phyloP scores from a whole-genome alignment of 2,113 vertebrate species.

The Laticauda laticaudata region DNA sequence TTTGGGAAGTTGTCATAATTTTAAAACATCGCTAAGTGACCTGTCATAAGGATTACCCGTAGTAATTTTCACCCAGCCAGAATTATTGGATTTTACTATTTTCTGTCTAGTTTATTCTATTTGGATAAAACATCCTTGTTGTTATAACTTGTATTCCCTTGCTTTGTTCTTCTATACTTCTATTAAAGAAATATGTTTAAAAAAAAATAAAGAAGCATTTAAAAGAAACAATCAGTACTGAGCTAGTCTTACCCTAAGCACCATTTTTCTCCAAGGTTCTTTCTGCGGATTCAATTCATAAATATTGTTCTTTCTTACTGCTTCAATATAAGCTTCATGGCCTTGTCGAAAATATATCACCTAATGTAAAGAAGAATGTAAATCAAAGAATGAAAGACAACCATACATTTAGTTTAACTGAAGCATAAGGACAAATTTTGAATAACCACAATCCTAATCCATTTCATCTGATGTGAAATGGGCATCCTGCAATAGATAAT shows the following conservation, averaged over 20 bases:
- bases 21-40: background rate
- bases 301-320: conserved; percentile 84
- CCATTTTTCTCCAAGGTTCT: conserved; percentile 92
- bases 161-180: background rate
- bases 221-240: background rate
- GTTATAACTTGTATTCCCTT: background rate
- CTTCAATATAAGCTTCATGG: conserved; percentile 93
- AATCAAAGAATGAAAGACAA: background rate
- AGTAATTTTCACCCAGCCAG: background rate
- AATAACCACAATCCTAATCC: background rate
- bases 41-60: background rate
- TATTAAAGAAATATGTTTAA: background rate
- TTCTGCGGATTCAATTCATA: conserved; percentile 88
- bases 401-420: background rate
- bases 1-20: background rate
- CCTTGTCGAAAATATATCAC: conserved; percentile 97
- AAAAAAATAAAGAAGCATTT: background rate
- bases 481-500: background rate
- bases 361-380: conserved; percentile 62
- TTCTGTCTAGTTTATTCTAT: background rate
- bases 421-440: background rate
- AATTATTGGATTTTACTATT: background rate
- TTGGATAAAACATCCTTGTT: background rate
- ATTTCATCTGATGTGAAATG: background rate
- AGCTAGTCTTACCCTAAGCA: conserved; percentile 80